A percentile compares a stretch with the other conserved stretches of the same genome.
Conservation (phyloP, 1,140 invertebrate species). For the Helicorthomorpha holstii region DNA sequence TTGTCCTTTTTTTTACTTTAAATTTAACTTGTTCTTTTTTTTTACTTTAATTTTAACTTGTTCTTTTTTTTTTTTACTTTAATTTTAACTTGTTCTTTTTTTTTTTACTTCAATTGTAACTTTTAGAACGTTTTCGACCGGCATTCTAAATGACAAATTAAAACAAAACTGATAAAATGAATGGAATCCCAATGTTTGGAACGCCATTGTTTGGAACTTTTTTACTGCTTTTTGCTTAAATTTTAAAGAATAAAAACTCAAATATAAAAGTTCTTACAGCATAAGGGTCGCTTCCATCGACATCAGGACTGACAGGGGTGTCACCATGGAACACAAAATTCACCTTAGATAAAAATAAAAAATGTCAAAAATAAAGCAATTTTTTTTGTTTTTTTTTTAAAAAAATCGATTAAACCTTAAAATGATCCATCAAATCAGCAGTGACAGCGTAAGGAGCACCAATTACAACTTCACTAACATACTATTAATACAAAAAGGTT, state of each 20-base stretch:
- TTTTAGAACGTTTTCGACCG: too few relatives aligned
- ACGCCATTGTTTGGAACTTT: too few relatives aligned
- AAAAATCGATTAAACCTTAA: slow-evolving; percentile 34
- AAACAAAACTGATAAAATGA: too few relatives aligned
- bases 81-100: too few relatives aligned
- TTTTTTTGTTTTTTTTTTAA: not conserved
- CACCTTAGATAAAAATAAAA: slow-evolving; percentile 31
- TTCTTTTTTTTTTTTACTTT: too few relatives aligned
- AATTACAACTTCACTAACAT: slow-evolving; percentile 97
- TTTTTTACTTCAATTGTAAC: not conserved
- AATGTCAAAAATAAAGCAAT: not conserved
- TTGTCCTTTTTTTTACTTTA: too few relatives aligned
- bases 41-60: too few relatives aligned
- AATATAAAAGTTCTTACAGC: slow-evolving; percentile 24
- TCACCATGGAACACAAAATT: slow-evolving; percentile 82
- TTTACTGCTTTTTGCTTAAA: too few relatives aligned
- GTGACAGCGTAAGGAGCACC: slow-evolving; percentile 92
- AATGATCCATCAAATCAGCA: slow-evolving; percentile 85
- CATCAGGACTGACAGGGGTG: slow-evolving; percentile 57
- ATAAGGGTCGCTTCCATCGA: slow-evolving; percentile 72
- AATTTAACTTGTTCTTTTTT: too few relatives aligned
- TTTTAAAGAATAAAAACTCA: too few relatives aligned
- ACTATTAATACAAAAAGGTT: slow-evolving; percentile 36
- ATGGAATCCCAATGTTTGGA: too few relatives aligned
- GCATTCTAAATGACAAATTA: too few relatives aligned